A percentile compares a stretch with the other conserved stretches of the same genome.
Evolutionary conservation across 2,888 invertebrate genomes (phyloP).

Genomic region (Nebria salina): DNA sequence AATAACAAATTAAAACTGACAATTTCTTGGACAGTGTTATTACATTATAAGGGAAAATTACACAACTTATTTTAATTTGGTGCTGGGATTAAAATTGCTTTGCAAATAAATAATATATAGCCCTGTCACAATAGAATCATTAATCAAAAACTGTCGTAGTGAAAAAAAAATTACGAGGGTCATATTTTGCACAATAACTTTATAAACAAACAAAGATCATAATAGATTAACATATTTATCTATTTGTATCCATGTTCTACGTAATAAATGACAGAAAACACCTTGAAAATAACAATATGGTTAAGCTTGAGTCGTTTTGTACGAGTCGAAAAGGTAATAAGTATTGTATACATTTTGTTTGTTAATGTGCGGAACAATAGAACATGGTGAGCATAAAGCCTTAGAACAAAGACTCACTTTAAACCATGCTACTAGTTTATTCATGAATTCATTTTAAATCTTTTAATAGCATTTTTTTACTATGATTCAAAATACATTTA

Average conservation of each 20-base stretch:
- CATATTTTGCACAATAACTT: not conserved
- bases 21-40: too few relatives aligned
- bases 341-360: not conserved
- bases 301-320: not conserved
- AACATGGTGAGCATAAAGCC: too few relatives aligned
- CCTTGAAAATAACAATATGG: not conserved
- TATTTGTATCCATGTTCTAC: not conserved
- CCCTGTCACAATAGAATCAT: not conserved
- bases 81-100: not conserved
- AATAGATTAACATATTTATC: not conserved
- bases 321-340: not conserved
- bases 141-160: not conserved
- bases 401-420: too few relatives aligned
- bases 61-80: too few relatives aligned
- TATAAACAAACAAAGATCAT: not conserved
- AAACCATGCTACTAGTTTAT: too few relatives aligned
- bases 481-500: not conserved
- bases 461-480: not conserved
- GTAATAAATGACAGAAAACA: not conserved
- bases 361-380: too few relatives aligned
- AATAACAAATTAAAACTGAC: too few relatives aligned
- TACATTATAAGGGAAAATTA: too few relatives aligned
- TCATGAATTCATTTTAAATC: too few relatives aligned
- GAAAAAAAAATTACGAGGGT: not conserved
- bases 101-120: not conserved